phyloP scores from a whole-genome alignment of 2,888 invertebrate species.

The Eilema sororculum region DNA sequence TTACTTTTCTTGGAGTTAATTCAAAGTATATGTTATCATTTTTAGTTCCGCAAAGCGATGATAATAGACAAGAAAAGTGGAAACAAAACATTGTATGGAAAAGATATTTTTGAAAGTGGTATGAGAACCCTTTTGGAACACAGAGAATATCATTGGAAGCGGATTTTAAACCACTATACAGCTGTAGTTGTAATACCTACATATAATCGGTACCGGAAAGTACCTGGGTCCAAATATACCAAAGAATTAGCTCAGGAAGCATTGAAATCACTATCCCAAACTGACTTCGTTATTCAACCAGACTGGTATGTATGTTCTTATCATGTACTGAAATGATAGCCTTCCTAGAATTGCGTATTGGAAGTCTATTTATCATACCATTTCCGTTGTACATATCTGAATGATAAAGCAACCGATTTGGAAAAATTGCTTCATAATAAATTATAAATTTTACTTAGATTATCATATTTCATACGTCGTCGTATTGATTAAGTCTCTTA shows the following conservation, averaged over 20 bases:
- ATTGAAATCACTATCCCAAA: slow-evolving; percentile 64
- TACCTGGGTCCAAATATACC: slow-evolving; percentile 65
- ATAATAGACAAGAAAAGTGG: slow-evolving; percentile 68
- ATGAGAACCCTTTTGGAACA: slow-evolving; percentile 71
- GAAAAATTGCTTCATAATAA: neutral
- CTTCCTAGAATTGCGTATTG: neutral
- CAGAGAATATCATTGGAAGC: slow-evolving; percentile 75
- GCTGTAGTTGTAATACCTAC: slow-evolving; percentile 73
- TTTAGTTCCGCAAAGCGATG: slow-evolving; percentile 72
- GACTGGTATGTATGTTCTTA: slow-evolving; percentile 74
- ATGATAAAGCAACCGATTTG: neutral
- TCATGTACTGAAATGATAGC: neutral
- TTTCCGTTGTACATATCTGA: slow-evolving; percentile 1
- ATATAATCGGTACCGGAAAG: slow-evolving; percentile 64
- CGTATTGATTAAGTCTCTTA: too few species aligned
- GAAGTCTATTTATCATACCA: neutral
- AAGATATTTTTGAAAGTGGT: slow-evolving; percentile 73
- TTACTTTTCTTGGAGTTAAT: neutral
- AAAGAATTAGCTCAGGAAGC: slow-evolving; percentile 71
- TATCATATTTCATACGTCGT: too few species aligned
- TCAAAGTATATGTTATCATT: slow-evolving; percentile 21
- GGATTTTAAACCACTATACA: slow-evolving; percentile 78
- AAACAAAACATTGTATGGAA: slow-evolving; percentile 65
- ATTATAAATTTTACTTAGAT: neutral
- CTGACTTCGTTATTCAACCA: slow-evolving; percentile 76